Percentiles rank a stretch among this genome's conserved stretches.
Evolutionary conservation across 1,140 invertebrate genomes (phyloP).

Genomic region (Calephelis nemesis): DNA sequence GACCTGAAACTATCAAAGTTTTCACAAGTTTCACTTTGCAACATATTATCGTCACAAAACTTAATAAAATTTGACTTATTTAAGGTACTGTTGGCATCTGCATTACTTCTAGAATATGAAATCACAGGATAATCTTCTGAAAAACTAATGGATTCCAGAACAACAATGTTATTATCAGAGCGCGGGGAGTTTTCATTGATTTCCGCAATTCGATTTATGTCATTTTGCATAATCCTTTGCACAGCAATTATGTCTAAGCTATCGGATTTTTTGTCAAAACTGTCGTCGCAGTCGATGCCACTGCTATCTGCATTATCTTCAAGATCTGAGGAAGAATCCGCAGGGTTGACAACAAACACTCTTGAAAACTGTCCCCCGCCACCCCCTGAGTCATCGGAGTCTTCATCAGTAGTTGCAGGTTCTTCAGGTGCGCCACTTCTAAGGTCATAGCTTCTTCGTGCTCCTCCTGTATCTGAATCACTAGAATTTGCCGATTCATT

Average conservation of each 20-base stretch:
- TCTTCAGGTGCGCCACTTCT: conserved; percentile 70
- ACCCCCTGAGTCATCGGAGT: conserved; percentile 83
- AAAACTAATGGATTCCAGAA: conserved; percentile 63
- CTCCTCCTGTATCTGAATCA: conserved; percentile 70
- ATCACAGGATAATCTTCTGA: conserved; percentile 55
- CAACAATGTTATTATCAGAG: conserved; percentile 51
- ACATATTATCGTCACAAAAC: conserved; percentile 70
- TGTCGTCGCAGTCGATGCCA: conserved; percentile 76
- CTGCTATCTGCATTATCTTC: conserved; percentile 78
- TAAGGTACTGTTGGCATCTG: conserved; percentile 36
- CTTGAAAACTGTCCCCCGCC: conserved; percentile 85
- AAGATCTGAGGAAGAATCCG: conserved; percentile 83
- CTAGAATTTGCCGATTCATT: conserved; percentile 76
- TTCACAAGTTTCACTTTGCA: conserved; percentile 67
- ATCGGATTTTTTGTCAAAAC: conserved; percentile 68
- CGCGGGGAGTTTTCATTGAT: conserved; percentile 38
- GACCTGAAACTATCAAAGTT: conserved; percentile 69
- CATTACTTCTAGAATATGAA: conserved; percentile 44
- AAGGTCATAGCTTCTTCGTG: conserved; percentile 77
- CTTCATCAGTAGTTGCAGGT: conserved; percentile 79
- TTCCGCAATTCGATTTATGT: conserved; percentile 41
- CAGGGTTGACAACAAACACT: conserved; percentile 87
- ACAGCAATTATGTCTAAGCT: conserved; percentile 60
- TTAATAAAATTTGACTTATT: conserved; percentile 52
- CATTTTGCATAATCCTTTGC: conserved; percentile 52